Percentiles rank a stretch among this genome's conserved stretches.
phyloP scores from a whole-genome alignment of 2,113 vertebrate genomes.

The Spea bombifrons region DNA sequence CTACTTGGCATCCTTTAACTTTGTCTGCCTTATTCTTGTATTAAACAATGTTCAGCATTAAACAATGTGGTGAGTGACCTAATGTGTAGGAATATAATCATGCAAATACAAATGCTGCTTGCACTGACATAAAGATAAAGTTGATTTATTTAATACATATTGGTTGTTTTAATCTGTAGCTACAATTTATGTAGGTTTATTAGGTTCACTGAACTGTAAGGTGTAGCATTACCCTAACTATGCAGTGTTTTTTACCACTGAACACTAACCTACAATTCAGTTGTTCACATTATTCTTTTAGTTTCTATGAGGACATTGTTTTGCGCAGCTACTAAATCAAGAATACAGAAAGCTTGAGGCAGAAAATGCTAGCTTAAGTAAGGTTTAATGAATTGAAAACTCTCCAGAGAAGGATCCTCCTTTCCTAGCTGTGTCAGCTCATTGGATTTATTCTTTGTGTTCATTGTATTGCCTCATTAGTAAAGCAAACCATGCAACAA shows the following conservation, averaged over 20 bases:
- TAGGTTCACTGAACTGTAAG: too few relatives aligned
- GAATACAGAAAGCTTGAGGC: not conserved
- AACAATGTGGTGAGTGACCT: too few relatives aligned
- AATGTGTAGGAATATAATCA: too few relatives aligned
- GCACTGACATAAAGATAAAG: too few relatives aligned
- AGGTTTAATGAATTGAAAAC: not conserved
- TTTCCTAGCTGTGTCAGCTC: not conserved
- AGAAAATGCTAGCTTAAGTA: conserved; percentile 2
- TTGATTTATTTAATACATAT: too few relatives aligned
- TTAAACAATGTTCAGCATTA: too few relatives aligned
- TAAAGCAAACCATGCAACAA: conserved; percentile 1
- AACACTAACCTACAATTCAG: not conserved
- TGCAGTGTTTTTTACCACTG: not conserved
- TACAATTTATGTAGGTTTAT: too few relatives aligned
- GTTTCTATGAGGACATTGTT: not conserved
- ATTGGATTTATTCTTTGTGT: not conserved
- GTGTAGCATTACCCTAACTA: too few relatives aligned
- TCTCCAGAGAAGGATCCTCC: not conserved
- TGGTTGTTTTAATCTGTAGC: too few relatives aligned
- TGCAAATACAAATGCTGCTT: too few relatives aligned
- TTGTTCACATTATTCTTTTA: not conserved
- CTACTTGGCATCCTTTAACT: too few relatives aligned
- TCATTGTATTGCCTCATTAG: not conserved
- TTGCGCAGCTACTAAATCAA: not conserved
- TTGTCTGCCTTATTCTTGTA: too few relatives aligned